Conservation (phyloP, 2,888 invertebrate species). For the Parnassius mnemosyne region DNA sequence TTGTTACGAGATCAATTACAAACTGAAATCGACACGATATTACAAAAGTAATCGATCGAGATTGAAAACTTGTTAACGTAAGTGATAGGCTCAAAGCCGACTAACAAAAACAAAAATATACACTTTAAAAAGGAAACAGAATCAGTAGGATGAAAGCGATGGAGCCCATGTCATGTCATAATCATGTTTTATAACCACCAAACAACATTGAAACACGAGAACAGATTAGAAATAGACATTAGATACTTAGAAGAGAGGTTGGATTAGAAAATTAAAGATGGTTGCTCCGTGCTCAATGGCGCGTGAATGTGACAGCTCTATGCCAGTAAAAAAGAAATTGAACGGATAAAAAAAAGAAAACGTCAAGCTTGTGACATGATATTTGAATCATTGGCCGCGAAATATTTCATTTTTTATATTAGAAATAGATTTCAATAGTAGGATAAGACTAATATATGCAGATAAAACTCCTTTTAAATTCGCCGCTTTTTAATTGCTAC, state of each 20-base stretch:
- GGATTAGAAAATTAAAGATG: conserved; percentile 56
- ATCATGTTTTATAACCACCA: conserved; percentile 32
- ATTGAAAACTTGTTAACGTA: conserved; percentile 29
- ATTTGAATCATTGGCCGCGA: conserved; percentile 6
- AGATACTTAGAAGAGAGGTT: conserved; percentile 43
- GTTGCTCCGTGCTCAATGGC: conserved; percentile 52
- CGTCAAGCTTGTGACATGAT: conserved; percentile 33
- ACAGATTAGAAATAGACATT: conserved; percentile 50
- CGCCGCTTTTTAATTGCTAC: too few species aligned
- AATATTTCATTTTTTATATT: not conserved
- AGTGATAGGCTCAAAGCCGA: conserved; percentile 30
- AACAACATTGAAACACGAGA: conserved; percentile 54
- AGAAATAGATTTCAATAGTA: not conserved
- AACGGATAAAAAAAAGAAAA: conserved; percentile 36
- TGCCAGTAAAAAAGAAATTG: conserved; percentile 54
- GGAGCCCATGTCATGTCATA: conserved; percentile 40
- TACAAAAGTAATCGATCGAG: conserved; percentile 7
- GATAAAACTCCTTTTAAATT: too few species aligned
- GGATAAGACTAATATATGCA: too few species aligned
- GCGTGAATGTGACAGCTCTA: conserved; percentile 60
- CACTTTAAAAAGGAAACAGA: conserved; percentile 29
- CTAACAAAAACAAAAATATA: conserved; percentile 31
- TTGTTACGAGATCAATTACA: conserved; percentile 13
- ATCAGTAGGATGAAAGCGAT: conserved; percentile 28
- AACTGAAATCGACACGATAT: conserved; percentile 17